Percentiles rank a stretch among this genome's conserved stretches.
phyloP scores from a whole-genome alignment of 1,140 invertebrate species.

The Pseudomyrmex cubaensis region DNA sequence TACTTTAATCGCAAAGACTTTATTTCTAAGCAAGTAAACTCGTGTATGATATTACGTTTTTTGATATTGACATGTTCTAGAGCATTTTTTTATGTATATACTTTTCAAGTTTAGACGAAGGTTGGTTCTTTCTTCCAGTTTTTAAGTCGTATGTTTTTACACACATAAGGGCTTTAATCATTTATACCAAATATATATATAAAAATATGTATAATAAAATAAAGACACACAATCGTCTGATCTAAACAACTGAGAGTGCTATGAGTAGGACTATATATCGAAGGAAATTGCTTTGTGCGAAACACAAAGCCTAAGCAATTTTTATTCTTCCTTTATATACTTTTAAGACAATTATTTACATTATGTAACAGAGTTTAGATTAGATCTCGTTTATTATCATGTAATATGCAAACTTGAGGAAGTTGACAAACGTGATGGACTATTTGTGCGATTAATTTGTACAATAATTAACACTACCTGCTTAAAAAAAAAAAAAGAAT shows the following conservation, averaged over 20 bases:
- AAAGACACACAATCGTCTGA: constrained; percentile 14
- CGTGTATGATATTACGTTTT: neutral
- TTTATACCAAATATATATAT: constrained; percentile 23
- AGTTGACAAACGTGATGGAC: constrained; percentile 29
- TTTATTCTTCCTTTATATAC: constrained; percentile 43
- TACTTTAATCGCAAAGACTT: neutral
- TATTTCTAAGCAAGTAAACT: neutral
- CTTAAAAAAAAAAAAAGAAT: neutral
- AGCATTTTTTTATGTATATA: constrained; percentile 16
- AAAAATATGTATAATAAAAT: neutral
- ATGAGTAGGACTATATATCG: neutral
- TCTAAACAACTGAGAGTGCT: constrained; percentile 1
- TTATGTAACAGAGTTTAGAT: neutral
- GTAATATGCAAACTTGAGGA: constrained; percentile 29
- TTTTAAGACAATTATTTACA: constrained; percentile 33
- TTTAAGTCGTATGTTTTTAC: neutral
- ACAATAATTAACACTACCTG: neutral
- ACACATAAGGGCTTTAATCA: constrained; percentile 30
- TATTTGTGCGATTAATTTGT: neutral
- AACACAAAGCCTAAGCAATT: neutral
- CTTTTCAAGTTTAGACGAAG: neutral
- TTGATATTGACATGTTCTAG: constrained; percentile 22
- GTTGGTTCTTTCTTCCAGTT: constrained; percentile 31
- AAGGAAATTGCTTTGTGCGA: neutral
- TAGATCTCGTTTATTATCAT: too few relatives aligned